Evolutionary conservation across 2,888 invertebrate genomes (phyloP).

Genomic region (Callyntrura guangdongensis): DNA sequence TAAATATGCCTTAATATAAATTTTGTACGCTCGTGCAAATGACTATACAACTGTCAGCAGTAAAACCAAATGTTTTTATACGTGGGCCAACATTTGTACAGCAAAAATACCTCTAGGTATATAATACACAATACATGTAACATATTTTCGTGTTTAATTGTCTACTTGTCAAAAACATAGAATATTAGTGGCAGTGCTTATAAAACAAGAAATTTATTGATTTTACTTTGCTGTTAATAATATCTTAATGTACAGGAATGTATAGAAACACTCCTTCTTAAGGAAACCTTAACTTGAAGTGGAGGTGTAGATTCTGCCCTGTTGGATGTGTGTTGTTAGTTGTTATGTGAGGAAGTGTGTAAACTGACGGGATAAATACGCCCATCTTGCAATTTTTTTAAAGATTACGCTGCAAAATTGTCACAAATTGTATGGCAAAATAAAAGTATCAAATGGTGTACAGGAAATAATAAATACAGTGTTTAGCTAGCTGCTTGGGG

Average conservation of each 20-base stretch:
- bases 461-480: no score
- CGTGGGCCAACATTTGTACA: no score
- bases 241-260: background rate
- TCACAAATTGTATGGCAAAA: background rate
- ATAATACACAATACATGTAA: background rate
- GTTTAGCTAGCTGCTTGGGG: background rate
- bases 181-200: background rate
- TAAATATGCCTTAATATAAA: no score
- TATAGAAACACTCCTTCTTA: background rate
- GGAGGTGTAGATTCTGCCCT: background rate
- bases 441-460: background rate
- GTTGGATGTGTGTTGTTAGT: background rate
- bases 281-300: background rate
- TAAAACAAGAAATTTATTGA: background rate
- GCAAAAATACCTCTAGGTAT: background rate
- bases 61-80: no score
- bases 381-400: conserved; percentile 12
- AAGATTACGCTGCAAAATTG: background rate
- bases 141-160: background rate
- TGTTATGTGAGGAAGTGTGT: conserved; percentile 12
- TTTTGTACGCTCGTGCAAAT: no score
- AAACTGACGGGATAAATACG: conserved; percentile 11
- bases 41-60: no score
- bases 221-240: background rate
- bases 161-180: conserved; percentile 11